Evolutionary conservation across 2,113 vertebrate species (phyloP), one percentile per base, ranked within the genome.

Genomic region (Phrynosoma blainvillii): DNA sequence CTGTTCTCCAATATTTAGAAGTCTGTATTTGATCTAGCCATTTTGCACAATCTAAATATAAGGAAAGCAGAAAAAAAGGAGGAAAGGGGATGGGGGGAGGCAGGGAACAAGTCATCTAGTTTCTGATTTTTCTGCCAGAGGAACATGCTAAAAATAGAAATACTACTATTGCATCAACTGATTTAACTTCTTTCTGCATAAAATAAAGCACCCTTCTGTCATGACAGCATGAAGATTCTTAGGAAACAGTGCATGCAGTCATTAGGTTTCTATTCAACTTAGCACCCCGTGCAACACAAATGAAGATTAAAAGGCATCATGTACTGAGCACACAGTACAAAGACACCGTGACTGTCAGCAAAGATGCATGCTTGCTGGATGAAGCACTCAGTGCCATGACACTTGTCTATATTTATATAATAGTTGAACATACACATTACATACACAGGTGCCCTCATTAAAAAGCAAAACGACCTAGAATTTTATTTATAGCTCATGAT

Each of bases 81-180:
- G 23, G 30, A 27, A 68, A 36, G 42, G 62, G 74, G 62, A 59
- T 77, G 65, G 79, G 70, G 73, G 36, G 36, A 2, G 36, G 47
- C 12, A 92, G 90, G 90, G 93, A 94, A 92, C 59, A 84, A 92
- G 94, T 90, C 91, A 89, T 95, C 92, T 91, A 90, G 95, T 93
- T 92, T 94, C 93, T 88, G 90, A 89, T 95, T 93, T 89, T 93
- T 93, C 86, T 85, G 86, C 90, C 93, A 94, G 91, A 91, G 95
- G 95, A 96, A 95, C 89, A 94, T 65, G 59, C 96, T 96, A 97
- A 97, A 97, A 96, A 97, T 97, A 97, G 97, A 95, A 95, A 95
- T 96, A 96, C 96, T 97, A 97, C 96, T 96, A 96, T 94, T 92
- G 95, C 95, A 96, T 93, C 95, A 96, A 96, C 18, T 16, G 73